Base-by-base conservation (phyloP, 2,113 vertebrate genomes). In the Seriola dumerili region DNA sequence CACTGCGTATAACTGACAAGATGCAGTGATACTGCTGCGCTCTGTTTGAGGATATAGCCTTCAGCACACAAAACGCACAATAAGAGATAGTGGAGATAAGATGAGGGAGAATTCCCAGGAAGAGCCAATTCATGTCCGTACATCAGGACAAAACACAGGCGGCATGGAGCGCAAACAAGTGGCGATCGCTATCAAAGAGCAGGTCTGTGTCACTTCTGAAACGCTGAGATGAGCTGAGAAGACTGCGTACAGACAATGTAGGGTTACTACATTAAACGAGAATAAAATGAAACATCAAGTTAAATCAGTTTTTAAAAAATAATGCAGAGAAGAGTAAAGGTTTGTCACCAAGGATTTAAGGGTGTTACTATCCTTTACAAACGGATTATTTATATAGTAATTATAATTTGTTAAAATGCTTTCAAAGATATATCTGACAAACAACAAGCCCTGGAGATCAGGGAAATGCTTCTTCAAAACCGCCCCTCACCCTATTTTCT, bases 1-100 rank as follows among this genome's bases (percentile, higher is more conserved):
- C 54, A 16, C 48, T 19, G 66, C 11, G 25, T 76, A 14, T 74
- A 62, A 74, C 78, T 80, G 80, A 70, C 84, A 63, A 84, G 75
- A 80, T 76, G 72, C 65, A 57, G 72, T 29, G 73, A 83, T 85
- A 76, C 63, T 68, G 74, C 50, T 65, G 73, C 63, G 48, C 42
- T 67, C n/a, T 58, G 77, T 81, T 64, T 44, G 79, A 78, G 55
- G n/a, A 25, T 48, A 12, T 9, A 66, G 78, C 64, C 80, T 52
- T 78, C 17, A 14, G 78, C 76, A 74, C 48, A 16, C 36, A 64
- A 75, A 21, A 69, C 9, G 2, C 19, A 64, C 76, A 59, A 83
- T n/a, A 68, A 78, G 50, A 87, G 72, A 78, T 68, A 68, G 57
- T 0, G 19, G n/a, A 64, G 80, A 81, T 64, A 58, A 62, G 29